phyloP scores from a whole-genome alignment of 2,888 invertebrate genomes.

The Napeogenes sylphis region DNA sequence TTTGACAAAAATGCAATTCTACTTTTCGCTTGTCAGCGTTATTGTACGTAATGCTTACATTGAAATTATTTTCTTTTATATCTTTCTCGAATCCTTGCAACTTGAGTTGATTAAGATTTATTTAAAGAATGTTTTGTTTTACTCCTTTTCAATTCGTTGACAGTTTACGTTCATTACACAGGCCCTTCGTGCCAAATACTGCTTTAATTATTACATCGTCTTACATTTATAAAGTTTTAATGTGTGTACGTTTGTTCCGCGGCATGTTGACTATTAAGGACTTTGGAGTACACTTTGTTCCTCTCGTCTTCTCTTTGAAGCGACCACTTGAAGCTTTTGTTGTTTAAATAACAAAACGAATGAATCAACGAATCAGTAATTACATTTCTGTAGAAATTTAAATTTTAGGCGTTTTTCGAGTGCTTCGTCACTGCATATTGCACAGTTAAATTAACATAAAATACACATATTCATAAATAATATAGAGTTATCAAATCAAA shows the following conservation, averaged over 20 bases:
- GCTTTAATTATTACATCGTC: slow-evolving; percentile 56
- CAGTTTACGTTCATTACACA: slow-evolving; percentile 50
- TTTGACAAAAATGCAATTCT: slow-evolving; percentile 58
- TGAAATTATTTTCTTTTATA: slow-evolving; percentile 10
- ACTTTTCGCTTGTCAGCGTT: slow-evolving; percentile 26
- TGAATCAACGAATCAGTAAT: slow-evolving; percentile 51
- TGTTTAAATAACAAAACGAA: slow-evolving; percentile 67
- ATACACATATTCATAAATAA: slow-evolving; percentile 21
- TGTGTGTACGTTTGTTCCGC: slow-evolving; percentile 65
- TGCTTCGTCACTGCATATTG: slow-evolving; percentile 24
- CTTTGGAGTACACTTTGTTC: slow-evolving; percentile 58
- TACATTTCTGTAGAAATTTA: slow-evolving; percentile 46
- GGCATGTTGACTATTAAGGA: slow-evolving; percentile 55
- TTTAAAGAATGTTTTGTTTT: too few species aligned
- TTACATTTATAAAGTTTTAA: slow-evolving; percentile 70
- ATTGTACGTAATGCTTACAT: slow-evolving; percentile 21
- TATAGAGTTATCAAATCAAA: not conserved
- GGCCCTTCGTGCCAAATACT: not conserved
- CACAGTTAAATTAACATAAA: too few species aligned
- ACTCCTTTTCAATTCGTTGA: slow-evolving; percentile 48
- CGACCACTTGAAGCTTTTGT: slow-evolving; percentile 60
- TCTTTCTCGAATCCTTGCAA: not conserved
- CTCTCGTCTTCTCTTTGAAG: slow-evolving; percentile 56
- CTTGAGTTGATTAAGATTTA: too few species aligned
- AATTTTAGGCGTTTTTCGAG: slow-evolving; percentile 38